Percentiles rank a stretch among this genome's conserved stretches.
phyloP scores from a whole-genome alignment of 1,140 invertebrate genomes.

The Ceratina japonica region DNA sequence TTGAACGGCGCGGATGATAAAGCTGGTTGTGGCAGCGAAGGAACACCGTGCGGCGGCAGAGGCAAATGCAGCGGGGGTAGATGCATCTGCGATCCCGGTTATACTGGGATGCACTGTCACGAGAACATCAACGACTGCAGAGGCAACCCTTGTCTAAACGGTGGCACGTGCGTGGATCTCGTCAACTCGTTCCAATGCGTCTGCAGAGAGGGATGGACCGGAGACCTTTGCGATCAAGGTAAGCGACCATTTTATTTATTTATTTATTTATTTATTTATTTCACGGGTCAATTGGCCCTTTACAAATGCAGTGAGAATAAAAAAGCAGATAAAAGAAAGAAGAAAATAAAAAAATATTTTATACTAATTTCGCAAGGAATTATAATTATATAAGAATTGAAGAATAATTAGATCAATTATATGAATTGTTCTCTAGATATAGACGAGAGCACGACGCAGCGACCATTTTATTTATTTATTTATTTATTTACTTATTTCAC shows the following conservation, averaged over 20 bases:
- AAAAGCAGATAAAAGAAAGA: too few species aligned
- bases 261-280: too few species aligned
- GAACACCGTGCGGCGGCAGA: constrained; percentile 86
- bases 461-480: too few species aligned
- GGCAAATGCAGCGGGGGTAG: constrained; percentile 86
- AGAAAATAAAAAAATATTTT: too few species aligned
- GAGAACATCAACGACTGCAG: constrained; percentile 88
- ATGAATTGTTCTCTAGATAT: constrained; percentile 82
- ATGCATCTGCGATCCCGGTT: constrained; percentile 89
- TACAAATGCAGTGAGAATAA: too few species aligned
- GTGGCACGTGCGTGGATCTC: constrained; percentile 86
- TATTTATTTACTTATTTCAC: too few species aligned
- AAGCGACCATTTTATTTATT: constrained; percentile 50
- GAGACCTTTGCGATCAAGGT: constrained; percentile 84
- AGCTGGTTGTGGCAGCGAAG: constrained; percentile 77
- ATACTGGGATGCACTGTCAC: constrained; percentile 87
- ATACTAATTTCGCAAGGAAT: not conserved
- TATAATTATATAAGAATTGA: not conserved
- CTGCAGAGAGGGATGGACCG: constrained; percentile 85
- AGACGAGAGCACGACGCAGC: constrained; percentile 88
- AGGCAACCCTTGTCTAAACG: constrained; percentile 86
- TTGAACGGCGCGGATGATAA: constrained; percentile 76
- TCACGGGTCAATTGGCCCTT: too few species aligned
- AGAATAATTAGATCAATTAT: too few species aligned
- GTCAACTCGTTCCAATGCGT: constrained; percentile 89